A percentile compares a stretch with the other conserved stretches of the same genome.
Conservation (phyloP, 2,888 invertebrate species). For the Diabrotica balteata region DNA sequence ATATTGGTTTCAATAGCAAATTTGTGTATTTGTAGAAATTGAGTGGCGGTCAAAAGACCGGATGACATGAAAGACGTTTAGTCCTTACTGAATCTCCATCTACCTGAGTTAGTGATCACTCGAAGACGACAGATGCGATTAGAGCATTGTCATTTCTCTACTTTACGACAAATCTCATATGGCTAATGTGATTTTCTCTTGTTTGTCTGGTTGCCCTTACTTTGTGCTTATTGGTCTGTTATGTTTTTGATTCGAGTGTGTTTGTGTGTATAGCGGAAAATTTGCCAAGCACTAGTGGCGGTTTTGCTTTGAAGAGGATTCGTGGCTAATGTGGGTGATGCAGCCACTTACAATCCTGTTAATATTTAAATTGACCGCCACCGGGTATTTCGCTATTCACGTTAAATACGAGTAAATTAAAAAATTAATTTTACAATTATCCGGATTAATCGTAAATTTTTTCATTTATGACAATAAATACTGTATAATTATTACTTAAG, state of each 20-base stretch:
- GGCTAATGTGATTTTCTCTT: conserved; percentile 32
- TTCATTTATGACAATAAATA: too few relatives aligned
- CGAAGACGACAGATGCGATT: conserved; percentile 50
- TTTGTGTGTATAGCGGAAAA: conserved; percentile 13
- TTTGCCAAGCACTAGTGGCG: background rate
- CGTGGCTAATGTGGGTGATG: too few relatives aligned
- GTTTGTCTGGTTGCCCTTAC: conserved; percentile 19
- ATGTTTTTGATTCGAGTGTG: conserved; percentile 13
- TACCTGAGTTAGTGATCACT: conserved; percentile 47
- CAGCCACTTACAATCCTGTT: too few relatives aligned
- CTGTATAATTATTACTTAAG: too few relatives aligned
- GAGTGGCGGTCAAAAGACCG: conserved; percentile 47
- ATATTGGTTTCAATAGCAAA: conserved; percentile 36
- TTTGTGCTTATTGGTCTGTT: conserved; percentile 14
- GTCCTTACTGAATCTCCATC: conserved; percentile 32
- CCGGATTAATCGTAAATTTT: too few relatives aligned
- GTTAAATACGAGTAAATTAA: too few relatives aligned
- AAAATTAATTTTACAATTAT: too few relatives aligned
- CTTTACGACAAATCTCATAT: conserved; percentile 29
- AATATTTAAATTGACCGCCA: too few relatives aligned
- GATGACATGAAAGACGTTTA: conserved; percentile 46
- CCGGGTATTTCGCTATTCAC: too few relatives aligned
- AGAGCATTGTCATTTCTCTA: conserved; percentile 37
- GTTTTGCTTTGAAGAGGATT: background rate
- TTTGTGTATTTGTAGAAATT: conserved; percentile 50